A percentile compares a stretch with the other conserved stretches of the same genome.
Evolutionary conservation across 2,113 vertebrate species (phyloP).

Genomic region (Pangasianodon hypophthalmus): DNA sequence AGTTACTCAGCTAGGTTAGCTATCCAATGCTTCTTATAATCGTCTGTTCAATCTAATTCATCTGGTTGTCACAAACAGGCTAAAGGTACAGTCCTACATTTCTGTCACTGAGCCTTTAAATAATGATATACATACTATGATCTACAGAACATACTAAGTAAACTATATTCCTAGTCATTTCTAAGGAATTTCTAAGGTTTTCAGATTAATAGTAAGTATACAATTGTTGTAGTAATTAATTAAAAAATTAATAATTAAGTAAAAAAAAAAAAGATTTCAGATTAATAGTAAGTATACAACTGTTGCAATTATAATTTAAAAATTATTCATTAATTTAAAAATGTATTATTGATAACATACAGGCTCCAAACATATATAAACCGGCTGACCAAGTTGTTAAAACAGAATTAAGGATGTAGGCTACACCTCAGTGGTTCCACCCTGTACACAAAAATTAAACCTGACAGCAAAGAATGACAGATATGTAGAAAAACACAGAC

Average conservation of each 20-base stretch:
- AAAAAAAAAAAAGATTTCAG: not conserved
- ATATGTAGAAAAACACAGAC: not conserved
- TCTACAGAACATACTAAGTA: not conserved
- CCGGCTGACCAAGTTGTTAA: not conserved
- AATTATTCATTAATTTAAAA: not conserved
- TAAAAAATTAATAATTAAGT: not conserved
- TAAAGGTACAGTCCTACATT: not conserved
- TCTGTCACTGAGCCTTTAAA: not conserved
- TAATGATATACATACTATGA: not conserved
- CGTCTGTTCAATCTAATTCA: not conserved
- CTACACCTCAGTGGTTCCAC: not conserved
- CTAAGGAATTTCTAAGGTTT: not conserved
- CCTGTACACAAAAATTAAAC: not conserved
- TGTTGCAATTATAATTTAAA: not conserved
- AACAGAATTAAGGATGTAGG: not conserved
- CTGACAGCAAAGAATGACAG: not conserved
- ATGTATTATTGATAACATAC: not conserved
- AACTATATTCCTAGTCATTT: not conserved
- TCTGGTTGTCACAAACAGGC: not conserved
- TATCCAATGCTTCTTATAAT: not conserved
- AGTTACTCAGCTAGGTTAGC: not conserved
- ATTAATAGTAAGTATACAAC: not conserved
- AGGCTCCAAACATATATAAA: not conserved
- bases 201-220: not conserved
- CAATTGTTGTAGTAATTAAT: not conserved